Conservation (phyloP, 2,888 invertebrate genomes). For the Boloria selene region DNA sequence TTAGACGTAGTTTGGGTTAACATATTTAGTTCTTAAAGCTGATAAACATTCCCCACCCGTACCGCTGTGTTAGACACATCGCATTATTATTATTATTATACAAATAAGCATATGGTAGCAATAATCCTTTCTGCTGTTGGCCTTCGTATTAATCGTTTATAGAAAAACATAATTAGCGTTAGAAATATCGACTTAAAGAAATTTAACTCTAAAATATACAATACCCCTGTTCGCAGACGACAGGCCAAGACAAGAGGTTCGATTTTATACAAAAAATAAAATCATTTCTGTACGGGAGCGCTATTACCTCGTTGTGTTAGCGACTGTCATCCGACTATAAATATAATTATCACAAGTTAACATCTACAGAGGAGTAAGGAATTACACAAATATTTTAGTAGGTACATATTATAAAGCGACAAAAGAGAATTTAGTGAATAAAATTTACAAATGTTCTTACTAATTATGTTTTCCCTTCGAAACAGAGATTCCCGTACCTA, state of each 20-base stretch:
- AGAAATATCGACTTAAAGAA: constrained; percentile 57
- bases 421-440: constrained; percentile 27
- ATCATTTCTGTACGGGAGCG: constrained; percentile 74
- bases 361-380: constrained; percentile 63
- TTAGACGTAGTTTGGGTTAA: constrained; percentile 44
- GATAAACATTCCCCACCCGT: constrained; percentile 50
- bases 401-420: constrained; percentile 24
- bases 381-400: constrained; percentile 47
- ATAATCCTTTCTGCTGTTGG: constrained; percentile 68
- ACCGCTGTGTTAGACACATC: constrained; percentile 49
- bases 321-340: constrained; percentile 78
- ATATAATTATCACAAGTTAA: constrained; percentile 76
- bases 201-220: constrained; percentile 70
- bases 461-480: constrained; percentile 77
- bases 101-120: constrained; percentile 48
- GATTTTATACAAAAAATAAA: constrained; percentile 82
- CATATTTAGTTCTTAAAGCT: constrained; percentile 48
- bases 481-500: constrained; percentile 81
- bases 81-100: constrained; percentile 44
- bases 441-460: constrained; percentile 42
- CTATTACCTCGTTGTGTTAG: constrained; percentile 74
- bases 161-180: constrained; percentile 79
- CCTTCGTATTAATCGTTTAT: constrained; percentile 62
- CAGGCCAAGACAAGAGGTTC: constrained; percentile 81
- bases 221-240: constrained; percentile 75